Base-by-base conservation (phyloP, 2,797 vertebrate species). In the Spondyliosoma cantharus region DNA sequence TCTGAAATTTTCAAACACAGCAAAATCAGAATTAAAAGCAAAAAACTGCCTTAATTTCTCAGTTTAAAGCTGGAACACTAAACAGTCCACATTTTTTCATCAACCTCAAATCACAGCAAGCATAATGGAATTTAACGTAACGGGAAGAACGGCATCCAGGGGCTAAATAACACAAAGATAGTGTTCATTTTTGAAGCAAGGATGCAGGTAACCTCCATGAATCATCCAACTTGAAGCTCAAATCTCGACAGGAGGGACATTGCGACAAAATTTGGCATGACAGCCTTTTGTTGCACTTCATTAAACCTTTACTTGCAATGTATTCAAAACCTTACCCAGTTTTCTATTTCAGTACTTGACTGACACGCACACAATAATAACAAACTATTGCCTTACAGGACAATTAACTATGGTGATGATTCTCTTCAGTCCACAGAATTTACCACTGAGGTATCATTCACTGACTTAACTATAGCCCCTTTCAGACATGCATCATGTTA, bases 11-110 rank as follows among this genome's bases (percentile, higher is more conserved):
- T 73, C 12, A 72, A 29, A 49, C 42, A 15, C 50, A 74, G 56
- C 24, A 79, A 75, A 74, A 68, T 56, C 66, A 86, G 19, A 19
- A 63, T 65, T 27, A 32, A 64, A 67, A 69, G 59, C 17, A 27
- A 68, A 68, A 66, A 58, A 50, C 14, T 15, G 32, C 32, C 53
- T 56, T 71, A 1, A 68, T 48, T 71, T 73, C 20, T 50, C 64
- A 53, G 43, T 45, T 67, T 45, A 20, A 81, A 71, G 52, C 25
- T 59, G 42, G 0, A 76, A 77, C 5, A 46, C 0, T 52, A 3
- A 52, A 53, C n/a, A 32, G 15, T 22, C 29, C 43, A 72, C 15
- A 29, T 22, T 16, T 32, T 8, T n/a, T 25, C n/a, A 1, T 60
- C 32, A 62, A 57, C 16, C 12, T 45, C 19, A 59, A 81, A 75